Percentiles rank a stretch among this genome's conserved stretches.
phyloP scores from a whole-genome alignment of 2,113 vertebrate species.

The Typhlomys cinereus region DNA sequence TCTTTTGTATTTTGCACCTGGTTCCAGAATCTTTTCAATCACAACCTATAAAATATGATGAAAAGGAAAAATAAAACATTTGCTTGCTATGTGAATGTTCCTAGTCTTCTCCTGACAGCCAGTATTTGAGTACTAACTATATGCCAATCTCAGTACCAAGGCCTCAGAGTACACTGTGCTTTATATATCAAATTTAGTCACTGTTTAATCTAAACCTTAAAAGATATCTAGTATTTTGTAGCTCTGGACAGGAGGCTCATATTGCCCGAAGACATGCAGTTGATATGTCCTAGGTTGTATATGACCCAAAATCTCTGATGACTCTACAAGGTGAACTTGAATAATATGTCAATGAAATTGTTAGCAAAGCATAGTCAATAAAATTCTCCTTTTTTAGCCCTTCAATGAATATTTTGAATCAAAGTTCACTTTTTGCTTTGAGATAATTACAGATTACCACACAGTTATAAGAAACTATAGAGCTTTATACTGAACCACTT shows the following conservation, averaged over 20 bases:
- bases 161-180: background rate
- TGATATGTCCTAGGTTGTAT: background rate
- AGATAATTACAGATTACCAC: background rate
- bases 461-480: background rate
- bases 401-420: background rate
- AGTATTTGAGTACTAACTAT: background rate
- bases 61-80: background rate
- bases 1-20: slow-evolving; percentile 18
- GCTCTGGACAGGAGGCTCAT: background rate
- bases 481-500: background rate
- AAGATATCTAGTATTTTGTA: background rate
- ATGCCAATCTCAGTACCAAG: background rate
- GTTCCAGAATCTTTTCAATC: slow-evolving; percentile 8
- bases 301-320: background rate
- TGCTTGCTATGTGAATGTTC: background rate
- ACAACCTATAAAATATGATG: slow-evolving; percentile 1
- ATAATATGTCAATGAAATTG: background rate
- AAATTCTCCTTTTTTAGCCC: background rate
- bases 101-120: background rate
- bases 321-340: background rate
- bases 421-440: slow-evolving; percentile 9
- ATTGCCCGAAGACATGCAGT: background rate
- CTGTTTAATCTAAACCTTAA: background rate
- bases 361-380: background rate
- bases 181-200: background rate